Conservation (phyloP, 2,888 invertebrate genomes). For the Tupiocoris notatus region DNA sequence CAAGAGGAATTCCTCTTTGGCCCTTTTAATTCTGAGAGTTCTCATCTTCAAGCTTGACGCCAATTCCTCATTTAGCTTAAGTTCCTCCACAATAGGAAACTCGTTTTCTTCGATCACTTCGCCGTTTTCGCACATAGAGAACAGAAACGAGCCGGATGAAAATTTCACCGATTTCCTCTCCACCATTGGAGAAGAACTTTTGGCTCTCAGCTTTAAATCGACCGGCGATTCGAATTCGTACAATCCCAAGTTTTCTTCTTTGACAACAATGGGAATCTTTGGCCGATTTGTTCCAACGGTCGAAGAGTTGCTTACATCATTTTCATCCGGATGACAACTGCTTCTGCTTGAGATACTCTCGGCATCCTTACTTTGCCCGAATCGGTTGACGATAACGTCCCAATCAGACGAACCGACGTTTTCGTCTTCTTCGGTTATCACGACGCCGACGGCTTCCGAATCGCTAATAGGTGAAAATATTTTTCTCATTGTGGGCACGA, state of each 20-base stretch:
- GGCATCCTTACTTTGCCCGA: neutral
- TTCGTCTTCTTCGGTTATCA: conserved; percentile 34
- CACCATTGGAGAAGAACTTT: conserved; percentile 34
- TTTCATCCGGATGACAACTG: neutral
- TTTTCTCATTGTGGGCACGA: conserved; percentile 77
- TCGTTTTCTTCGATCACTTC: neutral
- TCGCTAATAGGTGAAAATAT: conserved; percentile 67
- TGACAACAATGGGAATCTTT: neutral
- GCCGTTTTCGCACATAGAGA: conserved; percentile 23
- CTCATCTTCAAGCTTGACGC: conserved; percentile 52
- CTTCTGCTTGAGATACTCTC: neutral
- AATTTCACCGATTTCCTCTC: conserved; percentile 26
- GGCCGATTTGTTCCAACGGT: no score
- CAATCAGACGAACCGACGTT: neutral
- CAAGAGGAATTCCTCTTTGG: conserved; percentile 66
- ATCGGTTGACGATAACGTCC: neutral
- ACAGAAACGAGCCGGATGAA: conserved; percentile 14
- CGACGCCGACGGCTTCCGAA: conserved; percentile 27
- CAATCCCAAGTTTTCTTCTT: neutral
- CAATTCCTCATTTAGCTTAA: conserved; percentile 33
- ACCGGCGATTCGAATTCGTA: neutral
- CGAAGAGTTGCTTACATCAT: no score
- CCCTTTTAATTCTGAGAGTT: conserved; percentile 65
- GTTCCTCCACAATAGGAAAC: conserved; percentile 8
- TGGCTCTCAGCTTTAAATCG: conserved; percentile 6